Conservation (phyloP, 2,888 invertebrate species). For the Urechis unicinctus region DNA sequence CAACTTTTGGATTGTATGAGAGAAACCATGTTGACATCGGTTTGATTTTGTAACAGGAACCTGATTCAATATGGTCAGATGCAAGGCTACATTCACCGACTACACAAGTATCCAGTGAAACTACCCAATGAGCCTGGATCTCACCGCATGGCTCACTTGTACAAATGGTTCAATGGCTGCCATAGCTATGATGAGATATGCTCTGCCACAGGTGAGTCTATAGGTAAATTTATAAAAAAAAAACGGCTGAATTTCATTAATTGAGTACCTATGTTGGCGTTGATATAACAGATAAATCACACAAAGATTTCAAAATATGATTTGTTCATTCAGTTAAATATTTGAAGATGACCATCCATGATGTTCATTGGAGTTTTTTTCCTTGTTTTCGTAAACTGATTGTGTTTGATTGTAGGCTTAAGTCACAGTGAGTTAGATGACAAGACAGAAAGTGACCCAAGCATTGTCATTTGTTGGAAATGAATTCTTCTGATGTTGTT, state of each 20-base stretch:
- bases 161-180: conserved; percentile 66
- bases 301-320: too few relatives aligned
- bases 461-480: conserved; percentile 34
- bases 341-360: too few relatives aligned
- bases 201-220: conserved; percentile 60
- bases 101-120: conserved; percentile 62
- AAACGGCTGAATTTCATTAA: neutral
- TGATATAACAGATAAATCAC: too few relatives aligned
- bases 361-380: too few relatives aligned
- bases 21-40: too few relatives aligned
- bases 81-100: conserved; percentile 72
- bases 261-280: neutral
- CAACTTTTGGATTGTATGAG: too few relatives aligned
- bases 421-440: conserved; percentile 34
- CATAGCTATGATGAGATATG: conserved; percentile 86
- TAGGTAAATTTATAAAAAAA: neutral
- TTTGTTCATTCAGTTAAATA: too few relatives aligned
- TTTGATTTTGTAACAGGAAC: too few relatives aligned
- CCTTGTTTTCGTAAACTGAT: too few relatives aligned
- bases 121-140: conserved; percentile 26
- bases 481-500: conserved; percentile 14
- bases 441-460: conserved; percentile 32
- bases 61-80: conserved; percentile 82
- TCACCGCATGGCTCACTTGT: conserved; percentile 28
- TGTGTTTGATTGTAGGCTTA: conserved; percentile 44